phyloP scores from a whole-genome alignment of 2,797 vertebrate genomes.

The Pagetopsis macropterus region DNA sequence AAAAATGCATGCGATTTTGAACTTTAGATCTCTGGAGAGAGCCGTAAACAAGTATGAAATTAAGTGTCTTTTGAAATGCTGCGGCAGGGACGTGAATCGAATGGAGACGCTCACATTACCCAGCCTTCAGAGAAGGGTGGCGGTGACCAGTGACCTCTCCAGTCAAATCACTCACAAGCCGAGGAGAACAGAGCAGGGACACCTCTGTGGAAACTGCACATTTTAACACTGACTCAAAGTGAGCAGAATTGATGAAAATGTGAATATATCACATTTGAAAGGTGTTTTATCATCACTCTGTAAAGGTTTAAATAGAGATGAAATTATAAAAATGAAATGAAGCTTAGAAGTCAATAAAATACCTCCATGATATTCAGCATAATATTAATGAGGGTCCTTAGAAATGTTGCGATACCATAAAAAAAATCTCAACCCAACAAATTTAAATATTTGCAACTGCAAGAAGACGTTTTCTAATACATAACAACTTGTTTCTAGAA shows the following conservation, averaged over 20 bases:
- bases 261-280: not conserved
- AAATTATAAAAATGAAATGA: not conserved
- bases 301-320: not conserved
- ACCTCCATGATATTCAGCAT: not conserved
- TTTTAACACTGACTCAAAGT: not conserved
- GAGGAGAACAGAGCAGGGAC: constrained; percentile 14
- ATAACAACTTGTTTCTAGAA: no score
- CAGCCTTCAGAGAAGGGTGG: constrained; percentile 44
- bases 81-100: constrained; percentile 63
- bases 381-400: no score
- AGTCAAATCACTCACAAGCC: constrained; percentile 37
- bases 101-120: constrained; percentile 65
- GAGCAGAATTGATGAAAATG: not conserved
- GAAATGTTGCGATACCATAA: not conserved
- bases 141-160: constrained; percentile 57
- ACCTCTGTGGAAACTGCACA: constrained; percentile 7
- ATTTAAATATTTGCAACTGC: no score
- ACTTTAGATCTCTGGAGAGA: constrained; percentile 76
- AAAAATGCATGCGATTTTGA: constrained; percentile 81
- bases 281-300: not conserved
- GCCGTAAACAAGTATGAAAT: constrained; percentile 83
- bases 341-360: not conserved
- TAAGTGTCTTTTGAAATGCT: constrained; percentile 72
- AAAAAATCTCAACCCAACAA: no score
- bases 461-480: no score